Percentiles rank a stretch among this genome's conserved stretches.
phyloP scores from a whole-genome alignment of 2,113 vertebrate species.

The Montifringilla adamsi region DNA sequence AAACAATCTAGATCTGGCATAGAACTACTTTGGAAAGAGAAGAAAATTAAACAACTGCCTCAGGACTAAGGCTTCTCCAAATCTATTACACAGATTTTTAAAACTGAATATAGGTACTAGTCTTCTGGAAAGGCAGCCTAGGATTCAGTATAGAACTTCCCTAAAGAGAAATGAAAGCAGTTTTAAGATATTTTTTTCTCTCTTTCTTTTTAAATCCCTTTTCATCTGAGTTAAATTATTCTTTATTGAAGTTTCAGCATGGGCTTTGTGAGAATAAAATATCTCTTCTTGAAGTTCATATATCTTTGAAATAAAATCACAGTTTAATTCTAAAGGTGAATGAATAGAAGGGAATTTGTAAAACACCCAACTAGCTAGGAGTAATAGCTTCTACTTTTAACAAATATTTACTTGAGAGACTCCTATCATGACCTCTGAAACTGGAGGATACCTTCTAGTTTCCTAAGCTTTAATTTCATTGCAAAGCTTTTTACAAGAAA shows the following conservation, averaged over 20 bases:
- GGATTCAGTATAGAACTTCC: not conserved
- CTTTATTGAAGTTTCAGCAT: not conserved
- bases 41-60: not conserved
- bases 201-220: not conserved
- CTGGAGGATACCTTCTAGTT: not conserved
- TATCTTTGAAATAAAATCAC: not conserved
- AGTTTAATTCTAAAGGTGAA: not conserved
- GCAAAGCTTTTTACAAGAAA: not conserved
- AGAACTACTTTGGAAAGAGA: not conserved
- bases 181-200: not conserved
- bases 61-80: not conserved
- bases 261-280: not conserved
- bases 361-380: not conserved
- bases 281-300: not conserved
- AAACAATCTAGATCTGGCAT: not conserved
- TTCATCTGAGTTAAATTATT: not conserved
- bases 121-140: not conserved
- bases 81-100: not conserved
- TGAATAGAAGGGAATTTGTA: not conserved
- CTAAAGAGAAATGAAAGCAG: not conserved
- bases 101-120: not conserved
- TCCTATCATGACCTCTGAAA: not conserved
- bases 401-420: constrained; percentile 12
- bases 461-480: not conserved
- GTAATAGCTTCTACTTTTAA: not conserved